Evolutionary conservation across 2,888 invertebrate species (phyloP), one percentile per base, ranked within the genome.

Genomic region (Chromoteleia sp.): DNA sequence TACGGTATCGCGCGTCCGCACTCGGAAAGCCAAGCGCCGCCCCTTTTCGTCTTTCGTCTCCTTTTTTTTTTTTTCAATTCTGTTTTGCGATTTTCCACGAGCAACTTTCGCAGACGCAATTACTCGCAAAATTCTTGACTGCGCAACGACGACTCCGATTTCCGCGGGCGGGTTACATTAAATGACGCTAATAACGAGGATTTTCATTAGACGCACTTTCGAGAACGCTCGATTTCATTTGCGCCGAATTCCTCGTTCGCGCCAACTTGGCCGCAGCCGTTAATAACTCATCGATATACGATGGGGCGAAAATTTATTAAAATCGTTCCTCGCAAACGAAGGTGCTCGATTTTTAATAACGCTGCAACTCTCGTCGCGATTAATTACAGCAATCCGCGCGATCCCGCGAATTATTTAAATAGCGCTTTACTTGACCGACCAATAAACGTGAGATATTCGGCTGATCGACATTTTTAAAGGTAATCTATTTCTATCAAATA

Each of bases 191-290:
- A 58, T 67, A 25, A 67, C 58, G 50, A 65, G 50, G 21, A 17
- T 67, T 67, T 75, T 59, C 75, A 75, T 75, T 67, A 75, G 58
- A 48, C 67, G 59, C 45, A 48, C 33, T 68, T 61, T 39, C 56
- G 45, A 43, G 39, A 61, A 21, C 61, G 61, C 68, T 76, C 68
- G 33, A 61, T 45, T 76, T 48, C 68, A 54, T 59, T 61, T 39
- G 54, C 68, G 54, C 48, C 59, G 36, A 67, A 54, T 30, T 17
- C 17, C 48, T 7, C 41, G 33, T 17, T 25, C 5, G 41, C 25
- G 25, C 39, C 17, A 39, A 36, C 7, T 59, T 17, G 59, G 10
- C 19, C 59, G 41, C 15, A 25, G 59, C 41, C n/a, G 48, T 48
- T 36, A 33, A 63, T 63, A 30, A 45, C 45, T 61, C 61, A 45